These are phyloP conservation scores for Merodon equestris DNA, from an alignment of 2,888 invertebrate species.

Conservation along the genomic window DNA sequence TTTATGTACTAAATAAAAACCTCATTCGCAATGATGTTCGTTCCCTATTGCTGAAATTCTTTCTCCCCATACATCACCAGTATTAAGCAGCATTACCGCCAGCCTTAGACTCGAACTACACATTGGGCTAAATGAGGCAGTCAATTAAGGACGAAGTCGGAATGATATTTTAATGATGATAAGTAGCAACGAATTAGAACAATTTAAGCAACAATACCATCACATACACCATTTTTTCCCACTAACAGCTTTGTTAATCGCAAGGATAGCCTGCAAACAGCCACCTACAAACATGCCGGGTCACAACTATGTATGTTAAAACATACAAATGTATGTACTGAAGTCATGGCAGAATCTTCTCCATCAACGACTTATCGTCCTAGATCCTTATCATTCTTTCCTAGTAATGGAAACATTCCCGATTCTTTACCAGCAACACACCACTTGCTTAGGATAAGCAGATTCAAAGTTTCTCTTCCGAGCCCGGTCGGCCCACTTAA, in stretches of 20 bases:
- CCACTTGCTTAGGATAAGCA: constrained; percentile 1
- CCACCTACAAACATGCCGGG: no score
- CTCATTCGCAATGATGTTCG: no score
- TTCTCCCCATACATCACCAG: no score
- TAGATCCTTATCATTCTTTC: constrained; percentile 45
- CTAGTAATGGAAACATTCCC: neutral
- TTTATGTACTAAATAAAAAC: no score
- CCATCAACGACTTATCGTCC: neutral
- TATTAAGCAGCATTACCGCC: no score
- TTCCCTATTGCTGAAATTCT: no score
- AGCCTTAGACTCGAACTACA: no score
- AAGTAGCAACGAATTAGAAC: constrained; percentile 45
- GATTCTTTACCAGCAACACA: neutral
- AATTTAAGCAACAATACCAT: constrained; percentile 19
- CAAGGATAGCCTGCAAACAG: no score
- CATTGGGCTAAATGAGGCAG: no score
- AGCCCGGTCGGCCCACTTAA: constrained; percentile 9
- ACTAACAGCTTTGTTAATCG: constrained; percentile 28
- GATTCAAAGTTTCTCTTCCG: constrained; percentile 35
- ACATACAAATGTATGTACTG: no score
- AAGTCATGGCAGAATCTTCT: constrained; percentile 11
- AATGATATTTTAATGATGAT: constrained; percentile 50
- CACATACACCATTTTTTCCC: constrained; percentile 45
- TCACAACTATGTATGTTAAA: no score
- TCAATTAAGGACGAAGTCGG: constrained; percentile 42